phyloP scores from a whole-genome alignment of 2,797 vertebrate genomes.

The Synaphobranchus kaupii region DNA sequence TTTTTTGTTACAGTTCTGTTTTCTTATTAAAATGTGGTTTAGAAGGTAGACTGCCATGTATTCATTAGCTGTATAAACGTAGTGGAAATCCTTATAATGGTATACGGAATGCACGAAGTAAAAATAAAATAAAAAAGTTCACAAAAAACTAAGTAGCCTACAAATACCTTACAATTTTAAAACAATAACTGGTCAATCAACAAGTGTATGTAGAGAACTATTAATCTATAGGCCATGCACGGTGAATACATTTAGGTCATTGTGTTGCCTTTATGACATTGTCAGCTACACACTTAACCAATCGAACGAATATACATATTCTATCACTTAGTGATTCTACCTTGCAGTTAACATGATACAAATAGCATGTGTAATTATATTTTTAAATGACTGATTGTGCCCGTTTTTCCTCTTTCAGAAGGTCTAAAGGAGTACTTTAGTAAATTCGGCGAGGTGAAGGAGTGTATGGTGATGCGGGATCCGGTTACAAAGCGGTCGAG shows the following conservation, averaged over 20 bases:
- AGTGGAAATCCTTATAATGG: neutral
- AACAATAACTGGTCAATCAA: neutral
- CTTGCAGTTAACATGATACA: neutral
- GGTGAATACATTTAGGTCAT: neutral
- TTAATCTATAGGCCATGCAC: neutral
- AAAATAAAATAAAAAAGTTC: neutral
- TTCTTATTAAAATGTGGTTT: neutral
- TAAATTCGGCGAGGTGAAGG: constrained; percentile 99
- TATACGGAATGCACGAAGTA: neutral
- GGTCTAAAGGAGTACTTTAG: constrained; percentile 98
- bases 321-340: neutral
- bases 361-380: constrained; percentile 21
- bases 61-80: neutral
- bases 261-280: neutral
- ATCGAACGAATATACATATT: neutral
- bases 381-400: constrained; percentile 2
- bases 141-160: neutral
- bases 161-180: neutral
- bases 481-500: constrained; percentile 98
- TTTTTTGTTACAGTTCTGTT: neutral
- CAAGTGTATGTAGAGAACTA: neutral
- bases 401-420: constrained; percentile 71
- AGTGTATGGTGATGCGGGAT: constrained; percentile 99
- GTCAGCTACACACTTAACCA: neutral
- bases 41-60: neutral